These are phyloP conservation scores for Corythornis madagascariensis DNA, from an alignment of 2,113 vertebrate species.

Conservation along the genomic window DNA sequence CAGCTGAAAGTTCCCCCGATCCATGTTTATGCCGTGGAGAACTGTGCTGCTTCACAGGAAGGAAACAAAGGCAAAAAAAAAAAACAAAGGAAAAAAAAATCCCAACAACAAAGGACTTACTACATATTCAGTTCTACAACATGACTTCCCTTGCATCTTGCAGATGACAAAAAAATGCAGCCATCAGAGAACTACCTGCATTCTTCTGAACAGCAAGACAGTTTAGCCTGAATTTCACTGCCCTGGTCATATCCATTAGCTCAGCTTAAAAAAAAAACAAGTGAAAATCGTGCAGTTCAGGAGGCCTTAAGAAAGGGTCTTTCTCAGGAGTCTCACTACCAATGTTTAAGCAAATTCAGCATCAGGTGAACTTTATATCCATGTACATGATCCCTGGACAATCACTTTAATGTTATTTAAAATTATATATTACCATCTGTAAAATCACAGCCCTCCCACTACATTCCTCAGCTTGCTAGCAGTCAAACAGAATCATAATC, in stretches of 20 bases:
- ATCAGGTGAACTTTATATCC: not conserved
- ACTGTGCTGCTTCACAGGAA: not conserved
- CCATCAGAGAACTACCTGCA: accelerated
- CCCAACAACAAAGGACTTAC: not conserved
- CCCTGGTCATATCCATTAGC: not conserved
- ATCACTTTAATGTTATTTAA: not conserved
- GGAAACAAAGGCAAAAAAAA: not conserved
- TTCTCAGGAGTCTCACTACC: not conserved
- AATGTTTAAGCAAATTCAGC: not conserved
- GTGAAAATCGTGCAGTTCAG: not conserved
- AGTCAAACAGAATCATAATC: not conserved
- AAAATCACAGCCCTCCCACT: not conserved
- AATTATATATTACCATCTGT: accelerated
- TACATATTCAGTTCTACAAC: not conserved
- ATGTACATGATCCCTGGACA: accelerated
- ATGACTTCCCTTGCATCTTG: not conserved
- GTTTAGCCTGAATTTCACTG: not conserved
- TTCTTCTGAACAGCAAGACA: not conserved
- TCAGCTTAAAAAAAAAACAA: not conserved
- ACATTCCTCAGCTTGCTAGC: not conserved
- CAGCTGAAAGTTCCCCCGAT: not conserved
- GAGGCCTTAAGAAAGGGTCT: accelerated
- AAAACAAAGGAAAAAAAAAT: not conserved
- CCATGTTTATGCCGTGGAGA: not conserved
- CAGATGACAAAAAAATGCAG: not conserved